Conservation (phyloP, 1,140 invertebrate species). For the Sminthurinus signatus region DNA sequence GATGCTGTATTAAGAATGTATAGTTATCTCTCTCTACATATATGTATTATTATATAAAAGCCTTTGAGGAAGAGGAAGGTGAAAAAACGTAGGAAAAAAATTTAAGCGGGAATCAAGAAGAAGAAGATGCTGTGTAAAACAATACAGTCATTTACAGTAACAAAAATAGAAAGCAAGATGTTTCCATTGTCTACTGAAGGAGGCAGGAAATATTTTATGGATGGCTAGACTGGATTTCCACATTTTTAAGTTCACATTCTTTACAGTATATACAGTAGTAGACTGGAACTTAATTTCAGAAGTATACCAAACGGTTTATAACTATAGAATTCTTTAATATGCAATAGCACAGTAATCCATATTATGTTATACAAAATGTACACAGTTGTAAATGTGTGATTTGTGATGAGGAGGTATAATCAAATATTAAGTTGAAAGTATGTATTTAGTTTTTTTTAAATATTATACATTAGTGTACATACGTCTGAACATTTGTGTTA, state of each 20-base stretch:
- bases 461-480: no score
- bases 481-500: no score
- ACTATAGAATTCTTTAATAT: no score
- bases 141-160: background rate
- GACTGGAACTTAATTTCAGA: background rate
- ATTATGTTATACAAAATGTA: no score
- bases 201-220: background rate
- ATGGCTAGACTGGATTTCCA: background rate
- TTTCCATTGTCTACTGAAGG: background rate
- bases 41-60: background rate
- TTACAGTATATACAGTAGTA: background rate
- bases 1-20: no score
- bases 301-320: no score
- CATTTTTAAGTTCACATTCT: background rate
- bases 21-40: no score
- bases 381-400: no score
- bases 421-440: no score
- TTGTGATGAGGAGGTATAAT: no score
- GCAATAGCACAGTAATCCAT: no score
- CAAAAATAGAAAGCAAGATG: background rate
- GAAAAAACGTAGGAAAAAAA: conserved; percentile 3
- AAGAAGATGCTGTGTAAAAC: background rate
- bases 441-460: no score
- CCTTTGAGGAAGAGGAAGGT: background rate
- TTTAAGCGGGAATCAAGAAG: conserved; percentile 12